These are phyloP conservation scores for Heliconius charithonia DNA, from an alignment of 2,888 invertebrate genomes.

Conservation along the genomic window DNA sequence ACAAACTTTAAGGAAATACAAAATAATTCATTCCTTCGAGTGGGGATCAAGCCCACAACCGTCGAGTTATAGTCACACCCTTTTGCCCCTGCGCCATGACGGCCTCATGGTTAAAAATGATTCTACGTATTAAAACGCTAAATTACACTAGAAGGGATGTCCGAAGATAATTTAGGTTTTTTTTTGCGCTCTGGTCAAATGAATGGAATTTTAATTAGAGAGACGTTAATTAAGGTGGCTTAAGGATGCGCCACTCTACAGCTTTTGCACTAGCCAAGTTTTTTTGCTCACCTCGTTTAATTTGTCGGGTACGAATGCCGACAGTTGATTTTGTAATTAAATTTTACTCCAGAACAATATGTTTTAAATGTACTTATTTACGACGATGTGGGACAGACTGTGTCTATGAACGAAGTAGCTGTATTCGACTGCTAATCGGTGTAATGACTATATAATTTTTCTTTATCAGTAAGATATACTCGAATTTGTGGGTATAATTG, in stretches of 20 bases:
- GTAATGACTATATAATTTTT: too few relatives aligned
- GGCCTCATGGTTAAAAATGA: background rate
- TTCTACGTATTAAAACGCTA: background rate
- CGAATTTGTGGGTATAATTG: background rate
- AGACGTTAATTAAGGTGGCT: constrained; percentile 74
- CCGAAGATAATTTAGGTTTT: constrained; percentile 36
- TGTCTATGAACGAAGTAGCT: background rate
- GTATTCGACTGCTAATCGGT: too few relatives aligned
- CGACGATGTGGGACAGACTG: background rate
- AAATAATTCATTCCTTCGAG: too few relatives aligned
- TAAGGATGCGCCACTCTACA: constrained; percentile 59
- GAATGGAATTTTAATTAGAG: constrained; percentile 80
- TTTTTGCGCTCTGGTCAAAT: constrained; percentile 66
- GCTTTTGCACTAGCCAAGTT: constrained; percentile 52
- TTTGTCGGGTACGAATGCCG: constrained; percentile 45
- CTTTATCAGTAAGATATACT: too few relatives aligned
- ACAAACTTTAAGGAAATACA: too few relatives aligned
- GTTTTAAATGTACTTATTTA: background rate
- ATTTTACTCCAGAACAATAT: constrained; percentile 38
- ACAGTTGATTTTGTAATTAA: constrained; percentile 49
- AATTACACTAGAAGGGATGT: constrained; percentile 33
- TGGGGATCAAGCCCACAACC: too few relatives aligned
- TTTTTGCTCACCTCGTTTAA: constrained; percentile 46
- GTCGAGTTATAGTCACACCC: too few relatives aligned
- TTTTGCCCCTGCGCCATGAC: too few relatives aligned